phyloP scores from a whole-genome alignment of 2,113 vertebrate species.

The Nipponia nippon region DNA sequence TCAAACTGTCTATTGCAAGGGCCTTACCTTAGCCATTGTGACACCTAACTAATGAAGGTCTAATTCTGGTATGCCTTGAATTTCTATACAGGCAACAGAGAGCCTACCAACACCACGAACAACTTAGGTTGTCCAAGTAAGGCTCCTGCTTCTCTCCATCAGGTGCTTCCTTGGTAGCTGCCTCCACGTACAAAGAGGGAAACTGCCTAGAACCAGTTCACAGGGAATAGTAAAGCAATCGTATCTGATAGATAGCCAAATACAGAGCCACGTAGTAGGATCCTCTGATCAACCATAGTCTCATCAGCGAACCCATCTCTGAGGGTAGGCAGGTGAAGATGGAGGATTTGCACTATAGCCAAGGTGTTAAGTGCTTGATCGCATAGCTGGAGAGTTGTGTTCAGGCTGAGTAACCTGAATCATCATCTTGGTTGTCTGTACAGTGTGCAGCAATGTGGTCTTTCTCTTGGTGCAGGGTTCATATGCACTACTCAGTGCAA shows the following conservation, averaged over 20 bases:
- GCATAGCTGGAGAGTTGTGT: neutral
- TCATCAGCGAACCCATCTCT: neutral
- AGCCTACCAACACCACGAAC: neutral
- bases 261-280: neutral
- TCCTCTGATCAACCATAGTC: neutral
- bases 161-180: neutral
- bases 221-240: neutral
- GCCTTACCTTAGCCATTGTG: neutral
- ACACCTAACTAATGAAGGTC: neutral
- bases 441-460: neutral
- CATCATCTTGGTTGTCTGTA: neutral
- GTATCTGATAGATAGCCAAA: fast-evolving
- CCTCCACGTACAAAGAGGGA: neutral
- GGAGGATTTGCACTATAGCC: neutral
- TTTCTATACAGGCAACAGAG: neutral
- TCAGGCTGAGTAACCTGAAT: neutral
- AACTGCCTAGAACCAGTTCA: neutral
- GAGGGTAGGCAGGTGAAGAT: neutral
- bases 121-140: neutral
- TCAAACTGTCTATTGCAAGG: neutral
- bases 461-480: neutral
- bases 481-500: neutral
- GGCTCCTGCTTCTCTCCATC: neutral
- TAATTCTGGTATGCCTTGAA: neutral
- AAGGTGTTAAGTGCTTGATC: neutral